Evolutionary conservation across 2,888 invertebrate species (phyloP).

Genomic region (Deilephila elpenor): DNA sequence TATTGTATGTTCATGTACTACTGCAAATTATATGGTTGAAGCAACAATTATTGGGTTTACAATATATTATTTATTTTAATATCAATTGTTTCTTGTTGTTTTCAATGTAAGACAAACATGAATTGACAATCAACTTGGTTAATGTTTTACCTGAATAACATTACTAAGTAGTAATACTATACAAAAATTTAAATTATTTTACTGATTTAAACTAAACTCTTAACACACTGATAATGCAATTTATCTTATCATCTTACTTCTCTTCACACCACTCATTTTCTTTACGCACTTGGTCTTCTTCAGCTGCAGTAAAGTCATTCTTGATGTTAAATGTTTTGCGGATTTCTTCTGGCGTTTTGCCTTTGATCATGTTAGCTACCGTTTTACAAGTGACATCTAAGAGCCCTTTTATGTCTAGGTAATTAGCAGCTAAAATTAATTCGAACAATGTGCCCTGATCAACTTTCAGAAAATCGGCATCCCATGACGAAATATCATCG

Average conservation of each 20-base stretch:
- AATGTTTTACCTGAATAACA: not conserved
- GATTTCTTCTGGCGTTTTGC: slow-evolving; percentile 98
- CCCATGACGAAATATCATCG: slow-evolving; percentile 99
- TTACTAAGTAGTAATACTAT: slow-evolving; percentile 13
- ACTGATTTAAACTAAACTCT: slow-evolving; percentile 5
- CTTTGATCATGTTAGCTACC: slow-evolving; percentile 99
- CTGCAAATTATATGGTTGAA: not conserved
- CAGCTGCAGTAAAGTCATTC: slow-evolving; percentile 97
- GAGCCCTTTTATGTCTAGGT: slow-evolving; percentile 97
- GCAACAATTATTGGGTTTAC: not conserved
- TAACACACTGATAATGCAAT: slow-evolving; percentile 14
- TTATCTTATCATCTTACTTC: slow-evolving; percentile 80
- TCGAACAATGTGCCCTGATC: slow-evolving; percentile 98
- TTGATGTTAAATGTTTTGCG: slow-evolving; percentile 98
- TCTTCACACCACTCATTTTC: slow-evolving; percentile 98
- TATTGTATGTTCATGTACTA: not conserved
- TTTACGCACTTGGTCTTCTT: slow-evolving; percentile 99
- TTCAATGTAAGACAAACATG: slow-evolving; percentile 4
- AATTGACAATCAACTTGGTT: not conserved
- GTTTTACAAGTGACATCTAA: slow-evolving; percentile 99
- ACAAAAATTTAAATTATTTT: slow-evolving; percentile 15
- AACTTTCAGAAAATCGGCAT: slow-evolving; percentile 99
- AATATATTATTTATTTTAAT: not conserved
- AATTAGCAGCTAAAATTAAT: slow-evolving; percentile 98
- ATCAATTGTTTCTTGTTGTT: not conserved